Conservation (phyloP, 2,113 vertebrate genomes). For the Bos indicus region DNA sequence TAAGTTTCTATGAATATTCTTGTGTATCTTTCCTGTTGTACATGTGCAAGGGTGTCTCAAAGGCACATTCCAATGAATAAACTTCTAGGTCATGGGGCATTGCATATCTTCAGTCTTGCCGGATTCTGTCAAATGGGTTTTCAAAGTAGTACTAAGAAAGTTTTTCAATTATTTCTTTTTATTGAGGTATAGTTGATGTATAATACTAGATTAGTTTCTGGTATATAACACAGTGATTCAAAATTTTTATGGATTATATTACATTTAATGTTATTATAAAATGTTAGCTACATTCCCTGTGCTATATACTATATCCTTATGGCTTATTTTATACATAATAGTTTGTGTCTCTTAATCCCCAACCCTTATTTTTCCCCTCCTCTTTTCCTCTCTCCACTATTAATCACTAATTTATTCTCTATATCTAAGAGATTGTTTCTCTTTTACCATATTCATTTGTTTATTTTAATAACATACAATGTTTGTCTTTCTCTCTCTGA, state of each 20-base stretch:
- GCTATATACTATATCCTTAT: background rate
- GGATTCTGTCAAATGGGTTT: background rate
- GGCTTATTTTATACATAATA: background rate
- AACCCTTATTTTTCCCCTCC: background rate
- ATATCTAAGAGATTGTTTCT: background rate
- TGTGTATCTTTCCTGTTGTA: background rate
- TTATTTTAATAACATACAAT: background rate
- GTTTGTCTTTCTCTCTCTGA: background rate
- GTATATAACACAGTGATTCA: background rate
- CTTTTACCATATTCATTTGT: background rate
- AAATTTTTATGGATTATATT: background rate
- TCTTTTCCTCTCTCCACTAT: background rate
- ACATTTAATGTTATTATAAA: background rate
- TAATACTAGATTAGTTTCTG: background rate
- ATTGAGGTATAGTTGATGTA: background rate
- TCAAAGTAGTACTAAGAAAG: background rate
- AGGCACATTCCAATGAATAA: background rate
- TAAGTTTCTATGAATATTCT: background rate
- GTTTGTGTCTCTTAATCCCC: background rate
- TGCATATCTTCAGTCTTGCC: background rate
- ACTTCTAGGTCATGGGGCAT: background rate
- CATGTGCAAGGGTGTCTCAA: background rate
- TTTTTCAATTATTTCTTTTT: background rate
- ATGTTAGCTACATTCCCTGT: background rate
- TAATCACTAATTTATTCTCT: background rate